Percentiles rank a stretch among this genome's conserved stretches.
phyloP scores from a whole-genome alignment of 2,797 vertebrate genomes.

The Melanotaenia parkinsoni region DNA sequence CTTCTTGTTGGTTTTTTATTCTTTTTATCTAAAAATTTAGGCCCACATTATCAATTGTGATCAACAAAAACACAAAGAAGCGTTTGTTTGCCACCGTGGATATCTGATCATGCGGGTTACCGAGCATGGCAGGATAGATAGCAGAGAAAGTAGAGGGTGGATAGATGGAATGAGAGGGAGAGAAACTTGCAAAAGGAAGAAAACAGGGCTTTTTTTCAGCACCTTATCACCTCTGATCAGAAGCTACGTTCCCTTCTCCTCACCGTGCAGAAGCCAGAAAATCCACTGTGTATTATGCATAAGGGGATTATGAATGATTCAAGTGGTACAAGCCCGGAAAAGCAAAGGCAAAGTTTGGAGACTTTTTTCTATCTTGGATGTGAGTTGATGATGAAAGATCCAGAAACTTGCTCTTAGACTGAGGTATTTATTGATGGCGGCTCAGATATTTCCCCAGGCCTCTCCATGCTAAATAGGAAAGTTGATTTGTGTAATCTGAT shows the following conservation, averaged over 20 bases:
- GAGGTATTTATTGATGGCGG: conserved; percentile 30
- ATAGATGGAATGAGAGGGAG: conserved; percentile 18
- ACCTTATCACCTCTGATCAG: conserved; percentile 70
- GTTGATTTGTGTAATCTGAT: conserved; percentile 49
- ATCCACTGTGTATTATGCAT: conserved; percentile 61
- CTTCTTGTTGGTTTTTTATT: conserved; percentile 30
- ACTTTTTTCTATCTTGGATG: conserved; percentile 27
- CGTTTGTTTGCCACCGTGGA: conserved; percentile 23
- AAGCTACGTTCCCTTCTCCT: conserved; percentile 27
- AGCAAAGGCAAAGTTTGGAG: conserved; percentile 39
- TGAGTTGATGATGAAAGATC: conserved; percentile 48
- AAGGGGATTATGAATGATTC: conserved; percentile 72
- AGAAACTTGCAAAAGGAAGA: conserved; percentile 37
- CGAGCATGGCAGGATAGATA: conserved; percentile 32
- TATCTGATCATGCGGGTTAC: conserved; percentile 58
- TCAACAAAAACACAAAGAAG: conserved; percentile 40
- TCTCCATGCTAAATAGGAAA: conserved; percentile 28
- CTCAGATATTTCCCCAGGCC: conserved; percentile 36
- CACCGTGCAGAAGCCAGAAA: conserved; percentile 33
- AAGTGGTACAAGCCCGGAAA: conserved; percentile 35
- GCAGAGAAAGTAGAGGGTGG: conserved; percentile 10
- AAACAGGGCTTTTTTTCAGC: conserved; percentile 64
- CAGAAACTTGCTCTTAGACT: conserved; percentile 24
- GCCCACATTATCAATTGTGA: neutral
- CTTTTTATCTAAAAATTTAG: conserved; percentile 21